A percentile compares a stretch with the other conserved stretches of the same genome.
Conservation (phyloP, 2,113 vertebrate species). For the Glaucomys volans region DNA sequence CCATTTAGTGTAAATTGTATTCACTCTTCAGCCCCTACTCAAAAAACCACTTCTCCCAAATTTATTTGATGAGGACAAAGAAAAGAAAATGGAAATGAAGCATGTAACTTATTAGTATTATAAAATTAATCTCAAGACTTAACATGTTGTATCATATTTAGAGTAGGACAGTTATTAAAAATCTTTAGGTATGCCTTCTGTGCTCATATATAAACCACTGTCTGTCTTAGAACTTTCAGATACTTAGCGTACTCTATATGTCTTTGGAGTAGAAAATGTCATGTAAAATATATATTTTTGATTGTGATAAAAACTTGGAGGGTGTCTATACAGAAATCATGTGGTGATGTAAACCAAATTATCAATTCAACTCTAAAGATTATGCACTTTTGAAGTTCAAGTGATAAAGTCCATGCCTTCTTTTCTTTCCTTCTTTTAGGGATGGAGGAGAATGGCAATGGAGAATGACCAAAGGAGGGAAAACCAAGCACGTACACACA, state of each 20-base stretch:
- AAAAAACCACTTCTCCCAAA: neutral
- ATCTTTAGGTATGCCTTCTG: neutral
- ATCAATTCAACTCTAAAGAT: neutral
- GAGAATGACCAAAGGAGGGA: slow-evolving; percentile 62
- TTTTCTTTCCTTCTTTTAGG: slow-evolving; percentile 8
- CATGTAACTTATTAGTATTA: neutral
- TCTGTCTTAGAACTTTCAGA: neutral
- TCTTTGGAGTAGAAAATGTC: neutral
- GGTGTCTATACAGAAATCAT: neutral
- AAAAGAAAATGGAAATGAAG: neutral
- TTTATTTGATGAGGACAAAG: too few relatives aligned
- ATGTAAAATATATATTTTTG: neutral
- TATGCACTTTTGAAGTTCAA: neutral
- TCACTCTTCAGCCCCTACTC: neutral
- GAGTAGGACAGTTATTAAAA: too few relatives aligned
- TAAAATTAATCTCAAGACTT: neutral
- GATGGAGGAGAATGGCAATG: neutral
- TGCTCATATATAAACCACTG: neutral
- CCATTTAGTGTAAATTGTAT: neutral
- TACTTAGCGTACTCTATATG: neutral
- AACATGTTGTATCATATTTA: neutral
- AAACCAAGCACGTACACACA: neutral
- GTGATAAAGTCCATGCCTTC: neutral
- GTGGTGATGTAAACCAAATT: neutral
- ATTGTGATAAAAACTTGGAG: neutral